A percentile compares a stretch with the other conserved stretches of the same genome.
Evolutionary conservation across 2,888 invertebrate species (phyloP).

Genomic region (Orthonevra nobilis): DNA sequence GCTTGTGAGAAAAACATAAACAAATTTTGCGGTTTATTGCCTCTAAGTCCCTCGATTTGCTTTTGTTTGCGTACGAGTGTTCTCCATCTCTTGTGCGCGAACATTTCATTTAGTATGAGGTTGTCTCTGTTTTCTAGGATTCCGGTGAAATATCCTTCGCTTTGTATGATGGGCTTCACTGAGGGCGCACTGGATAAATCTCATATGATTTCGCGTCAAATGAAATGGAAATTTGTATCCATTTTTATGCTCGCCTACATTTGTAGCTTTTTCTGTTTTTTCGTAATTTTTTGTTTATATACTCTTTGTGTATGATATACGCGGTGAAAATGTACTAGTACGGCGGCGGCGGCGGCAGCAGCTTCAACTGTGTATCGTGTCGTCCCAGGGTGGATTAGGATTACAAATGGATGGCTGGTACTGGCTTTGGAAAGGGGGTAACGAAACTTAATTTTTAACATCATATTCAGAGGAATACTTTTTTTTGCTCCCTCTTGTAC

Average conservation of each 20-base stretch:
- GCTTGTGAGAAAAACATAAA: constrained; percentile 72
- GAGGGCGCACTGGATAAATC: constrained; percentile 66
- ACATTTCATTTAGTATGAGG: constrained; percentile 30
- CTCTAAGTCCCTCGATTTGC: constrained; percentile 72
- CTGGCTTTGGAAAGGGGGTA: constrained; percentile 21
- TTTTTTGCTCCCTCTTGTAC: not conserved
- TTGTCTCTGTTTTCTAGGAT: constrained; percentile 61
- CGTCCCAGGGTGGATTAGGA: constrained; percentile 66
- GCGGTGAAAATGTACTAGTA: constrained; percentile 66
- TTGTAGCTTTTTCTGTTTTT: constrained; percentile 58
- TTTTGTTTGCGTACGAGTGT: too few species aligned
- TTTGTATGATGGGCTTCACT: not conserved
- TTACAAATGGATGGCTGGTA: constrained; percentile 59
- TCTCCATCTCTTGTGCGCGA: constrained; percentile 50
- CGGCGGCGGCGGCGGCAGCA: constrained; percentile 57
- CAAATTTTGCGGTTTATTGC: constrained; percentile 73
- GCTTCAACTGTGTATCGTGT: constrained; percentile 45
- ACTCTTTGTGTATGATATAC: constrained; percentile 61
- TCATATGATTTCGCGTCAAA: constrained; percentile 69
- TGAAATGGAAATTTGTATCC: constrained; percentile 70
- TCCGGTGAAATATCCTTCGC: constrained; percentile 33
- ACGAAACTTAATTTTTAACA: constrained; percentile 68
- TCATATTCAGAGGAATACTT: constrained; percentile 59
- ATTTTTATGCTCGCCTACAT: constrained; percentile 69
- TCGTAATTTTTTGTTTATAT: constrained; percentile 63